Evolutionary conservation across 23 tunicate species (phyloP).

Genomic region (Ciona savignyi): DNA sequence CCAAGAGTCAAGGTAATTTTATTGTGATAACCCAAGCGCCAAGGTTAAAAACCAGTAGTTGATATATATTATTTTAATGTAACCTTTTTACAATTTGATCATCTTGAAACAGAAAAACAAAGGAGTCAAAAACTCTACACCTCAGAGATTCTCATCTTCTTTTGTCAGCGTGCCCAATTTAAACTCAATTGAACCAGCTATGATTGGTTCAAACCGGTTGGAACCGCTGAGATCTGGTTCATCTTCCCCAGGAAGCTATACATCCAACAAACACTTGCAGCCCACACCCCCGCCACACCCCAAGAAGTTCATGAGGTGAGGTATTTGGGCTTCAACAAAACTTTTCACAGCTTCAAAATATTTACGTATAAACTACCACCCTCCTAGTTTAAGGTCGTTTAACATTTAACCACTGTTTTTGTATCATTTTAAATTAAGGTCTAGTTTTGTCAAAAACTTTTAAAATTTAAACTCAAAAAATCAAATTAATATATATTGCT

Average conservation of each 20-base stretch:
- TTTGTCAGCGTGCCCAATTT: constrained; percentile 87
- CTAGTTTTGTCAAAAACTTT: too few relatives aligned
- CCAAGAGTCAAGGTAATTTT: constrained; percentile 51
- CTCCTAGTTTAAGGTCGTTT: too few relatives aligned
- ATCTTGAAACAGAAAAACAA: constrained; percentile 52
- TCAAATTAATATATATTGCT: too few relatives aligned
- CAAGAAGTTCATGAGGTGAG: constrained; percentile 81
- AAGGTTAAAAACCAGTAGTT: too few relatives aligned
- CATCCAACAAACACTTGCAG: constrained; percentile 33
- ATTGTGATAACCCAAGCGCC: too few relatives aligned
- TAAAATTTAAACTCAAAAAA: background rate
- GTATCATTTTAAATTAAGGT: background rate
- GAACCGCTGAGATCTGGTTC: constrained; percentile 76
- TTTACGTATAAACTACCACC: too few relatives aligned
- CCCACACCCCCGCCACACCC: constrained; percentile 92
- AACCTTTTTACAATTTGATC: too few relatives aligned
- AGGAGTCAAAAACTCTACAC: constrained; percentile 21
- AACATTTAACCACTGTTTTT: too few relatives aligned
- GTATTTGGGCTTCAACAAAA: too few relatives aligned
- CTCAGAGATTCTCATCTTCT: constrained; percentile 60
- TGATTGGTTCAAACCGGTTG: constrained; percentile 76
- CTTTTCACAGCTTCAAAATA: too few relatives aligned
- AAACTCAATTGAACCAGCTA: constrained; percentile 71
- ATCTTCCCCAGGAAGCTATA: constrained; percentile 39
- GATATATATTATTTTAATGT: too few relatives aligned